Percentiles rank a stretch among this genome's conserved stretches.
Evolutionary conservation across 2,888 invertebrate genomes (phyloP).

Genomic region (Caenorhabditis sp.): DNA sequence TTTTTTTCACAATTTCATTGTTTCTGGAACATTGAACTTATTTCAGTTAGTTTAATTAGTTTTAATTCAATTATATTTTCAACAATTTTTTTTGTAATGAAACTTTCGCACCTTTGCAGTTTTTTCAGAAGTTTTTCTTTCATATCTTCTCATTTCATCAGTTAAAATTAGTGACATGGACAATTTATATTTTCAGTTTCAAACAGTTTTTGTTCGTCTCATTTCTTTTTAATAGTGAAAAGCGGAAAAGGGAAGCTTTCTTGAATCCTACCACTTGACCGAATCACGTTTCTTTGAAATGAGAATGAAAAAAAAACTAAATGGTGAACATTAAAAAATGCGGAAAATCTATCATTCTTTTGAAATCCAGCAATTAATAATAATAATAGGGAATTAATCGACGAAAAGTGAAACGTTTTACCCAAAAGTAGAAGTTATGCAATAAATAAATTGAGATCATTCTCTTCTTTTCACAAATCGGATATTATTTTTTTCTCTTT

Average conservation of each 20-base stretch:
- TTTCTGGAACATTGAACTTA: too few species aligned
- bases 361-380: background rate
- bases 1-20: too few species aligned
- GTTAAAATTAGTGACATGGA: background rate
- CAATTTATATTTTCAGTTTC: background rate
- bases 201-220: background rate
- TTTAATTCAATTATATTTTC: background rate
- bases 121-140: background rate
- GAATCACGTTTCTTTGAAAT: background rate
- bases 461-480: background rate
- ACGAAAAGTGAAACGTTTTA: background rate
- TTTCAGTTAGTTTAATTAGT: background rate
- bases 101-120: too few species aligned
- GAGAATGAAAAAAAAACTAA: background rate
- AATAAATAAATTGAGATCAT: background rate
- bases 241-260: background rate
- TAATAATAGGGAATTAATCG: background rate
- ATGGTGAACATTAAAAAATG: background rate
- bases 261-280: background rate
- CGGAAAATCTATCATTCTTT: background rate
- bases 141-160: background rate
- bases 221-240: background rate
- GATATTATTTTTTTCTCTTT: background rate
- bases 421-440: conserved; percentile 1
- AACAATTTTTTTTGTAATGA: background rate